Evolutionary conservation across 2,888 invertebrate genomes (phyloP), one percentile per base, ranked within the genome.

Genomic region (Polyploca ridens): DNA sequence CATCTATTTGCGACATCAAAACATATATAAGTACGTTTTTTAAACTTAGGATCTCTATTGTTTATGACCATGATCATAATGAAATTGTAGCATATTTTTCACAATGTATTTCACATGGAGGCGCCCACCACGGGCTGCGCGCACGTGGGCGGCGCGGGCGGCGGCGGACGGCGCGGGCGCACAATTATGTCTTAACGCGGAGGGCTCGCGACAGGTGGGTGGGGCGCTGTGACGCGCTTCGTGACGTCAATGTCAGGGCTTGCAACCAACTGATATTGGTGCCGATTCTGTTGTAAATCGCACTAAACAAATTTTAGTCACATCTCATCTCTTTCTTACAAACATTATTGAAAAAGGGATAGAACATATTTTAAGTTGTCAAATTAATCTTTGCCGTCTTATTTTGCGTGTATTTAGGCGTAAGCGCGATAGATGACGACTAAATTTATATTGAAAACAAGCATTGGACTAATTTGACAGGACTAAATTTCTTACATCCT

Each of bases 161-260:
- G 16, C 49, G 16, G 54, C 54, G 19, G 74, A 74, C 66, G 70
- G 83, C 82, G 82, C 85, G 83, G 84, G 86, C 87, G 83, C 85
- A 84, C 87, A 83, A 89, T 91, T 90, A 91, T 85, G 91, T 90
- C 90, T 90, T 90, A 92, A 89, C 90, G 86, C 82, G 83, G 81
- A 86, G 83, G 80, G 85, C 85, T 80, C 83, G 87, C 90, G 93
- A 92, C 93, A 93, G 91, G 91, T 91, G 90, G 93, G 93, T 84
- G 93, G 83, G 88, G 88, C 89, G 66, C 66, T 64, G 81, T 87
- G 90, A 90, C 87, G 89, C 83, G 75, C 69, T 62, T 49, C 73
- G 73, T 88, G 87, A 89, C 87, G 86, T 84, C 83, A 76, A 63
- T 57, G 67, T 66, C 69, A 90, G 88, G 89, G 89, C 69, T 87